Base-by-base conservation (phyloP, 2,888 invertebrate genomes). In the Cordilura impudica region DNA sequence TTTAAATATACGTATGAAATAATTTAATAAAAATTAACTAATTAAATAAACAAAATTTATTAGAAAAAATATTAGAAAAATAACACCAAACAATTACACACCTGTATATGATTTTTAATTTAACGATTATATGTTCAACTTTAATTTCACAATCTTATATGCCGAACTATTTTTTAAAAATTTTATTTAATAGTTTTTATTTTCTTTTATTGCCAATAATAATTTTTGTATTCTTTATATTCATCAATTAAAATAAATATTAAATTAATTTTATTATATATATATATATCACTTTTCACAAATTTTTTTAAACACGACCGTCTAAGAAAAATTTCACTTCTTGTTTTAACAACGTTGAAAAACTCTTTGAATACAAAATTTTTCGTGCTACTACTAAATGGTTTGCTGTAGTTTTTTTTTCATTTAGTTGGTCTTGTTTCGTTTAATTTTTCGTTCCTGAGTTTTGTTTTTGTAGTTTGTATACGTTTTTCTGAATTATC, bases 321-420 rank as follows among this genome's bases (percentile, higher is more conserved):
- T 16, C 4, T 16, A 26, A 12, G 1, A 75, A 43, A 16, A 69
- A 29, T 35, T 54, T 69, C 69, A 76, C 75, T 51, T 76, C 75
- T 70, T 54, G 51, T 60, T 75, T 75, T 47, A 54, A 31, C 74
- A 49, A 54, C 61, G 66, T 63, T 54, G 39, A 53, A 74, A 71
- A 71, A 54, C 49, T 71, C 66, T 66, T 69, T 79, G 65, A 66
- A 69, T 65, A 63, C 67, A 56, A 63, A 43, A 70, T 29, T 39
- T 60, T 45, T 70, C 49, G 10, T 31, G 7, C 49, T 49, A 53
- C 19, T 10, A 23, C n/a, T n/a, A 63, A 61, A 69, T 16, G 69
- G n/a, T 58, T 65, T 69, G 56, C 63, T 70, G 49, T 70, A 67
- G 58, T 75, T 75, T 61, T 51, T 63, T 29, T 26, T 69, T 43